These are phyloP conservation scores for Zaprionus inermis DNA, from an alignment of 1,140 invertebrate species.

Conservation along the genomic window DNA sequence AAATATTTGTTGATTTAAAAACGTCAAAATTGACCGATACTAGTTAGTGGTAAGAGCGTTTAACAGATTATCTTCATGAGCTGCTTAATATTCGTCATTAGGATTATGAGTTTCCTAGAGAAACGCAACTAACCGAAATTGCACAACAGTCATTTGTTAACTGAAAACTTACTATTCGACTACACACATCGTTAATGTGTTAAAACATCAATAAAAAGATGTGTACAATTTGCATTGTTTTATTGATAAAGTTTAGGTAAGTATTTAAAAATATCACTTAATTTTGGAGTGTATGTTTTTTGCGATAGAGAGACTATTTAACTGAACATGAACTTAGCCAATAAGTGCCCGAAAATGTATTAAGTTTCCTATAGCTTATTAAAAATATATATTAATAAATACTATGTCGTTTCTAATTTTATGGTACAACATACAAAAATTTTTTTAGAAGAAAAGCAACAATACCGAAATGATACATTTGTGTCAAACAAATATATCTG, in stretches of 20 bases:
- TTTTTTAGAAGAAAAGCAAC: slow-evolving; percentile 38
- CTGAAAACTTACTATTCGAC: background rate
- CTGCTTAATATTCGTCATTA: background rate
- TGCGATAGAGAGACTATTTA: slow-evolving; percentile 19
- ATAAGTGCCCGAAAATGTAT: slow-evolving; percentile 20
- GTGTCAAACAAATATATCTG: slow-evolving; percentile 62
- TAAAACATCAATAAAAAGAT: slow-evolving; percentile 28
- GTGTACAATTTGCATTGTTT: slow-evolving; percentile 36
- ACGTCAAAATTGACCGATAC: slow-evolving; percentile 85
- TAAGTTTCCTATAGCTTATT: slow-evolving; percentile 37
- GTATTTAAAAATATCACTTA: slow-evolving; percentile 77
- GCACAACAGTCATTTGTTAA: background rate
- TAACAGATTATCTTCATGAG: slow-evolving; percentile 30
- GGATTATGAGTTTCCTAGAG: background rate
- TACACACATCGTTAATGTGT: background rate
- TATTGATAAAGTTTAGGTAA: slow-evolving; percentile 62
- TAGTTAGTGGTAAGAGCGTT: slow-evolving; percentile 82
- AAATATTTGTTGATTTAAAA: slow-evolving; percentile 85
- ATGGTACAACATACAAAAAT: slow-evolving; percentile 34
- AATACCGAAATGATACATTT: slow-evolving; percentile 63
- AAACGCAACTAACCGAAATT: background rate
- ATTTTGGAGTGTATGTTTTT: slow-evolving; percentile 57
- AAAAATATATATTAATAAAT: slow-evolving; percentile 52
- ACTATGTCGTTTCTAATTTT: slow-evolving; percentile 48
- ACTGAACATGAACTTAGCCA: slow-evolving; percentile 27